Evolutionary conservation across 2,797 vertebrate species (phyloP).

Genomic region (Etheostoma perlongum): DNA sequence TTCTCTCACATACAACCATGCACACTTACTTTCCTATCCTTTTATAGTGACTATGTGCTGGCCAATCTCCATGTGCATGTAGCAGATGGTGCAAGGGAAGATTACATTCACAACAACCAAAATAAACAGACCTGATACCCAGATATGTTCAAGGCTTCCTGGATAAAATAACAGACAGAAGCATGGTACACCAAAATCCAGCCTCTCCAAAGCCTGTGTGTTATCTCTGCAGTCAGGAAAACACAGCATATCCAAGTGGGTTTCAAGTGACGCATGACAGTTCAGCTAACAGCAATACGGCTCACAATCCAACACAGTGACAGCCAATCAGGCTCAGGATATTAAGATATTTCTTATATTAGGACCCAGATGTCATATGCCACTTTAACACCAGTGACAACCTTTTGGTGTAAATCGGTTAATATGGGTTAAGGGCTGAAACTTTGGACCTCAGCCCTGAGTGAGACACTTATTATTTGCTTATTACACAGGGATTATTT

Average conservation of each 20-base stretch:
- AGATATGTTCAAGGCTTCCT: conserved; percentile 52
- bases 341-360: conserved; percentile 55
- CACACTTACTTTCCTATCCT: conserved; percentile 28
- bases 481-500: background rate
- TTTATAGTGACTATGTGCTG: conserved; percentile 28
- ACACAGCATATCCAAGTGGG: conserved; percentile 25
- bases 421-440: conserved; percentile 5
- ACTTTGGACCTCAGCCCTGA: background rate
- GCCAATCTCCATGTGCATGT: conserved; percentile 38
- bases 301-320: conserved; percentile 49
- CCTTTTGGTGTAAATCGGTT: conserved; percentile 40
- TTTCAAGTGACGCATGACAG: conserved; percentile 60
- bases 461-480: background rate
- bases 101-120: conserved; percentile 67
- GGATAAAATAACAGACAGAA: conserved; percentile 39
- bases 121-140: conserved; percentile 66
- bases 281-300: conserved; percentile 64
- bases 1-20: background rate
- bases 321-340: conserved; percentile 38
- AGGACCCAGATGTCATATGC: conserved; percentile 33
- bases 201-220: conserved; percentile 7
- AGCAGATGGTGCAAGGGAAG: conserved; percentile 65
- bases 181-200: conserved; percentile 15
- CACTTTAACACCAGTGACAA: conserved; percentile 40
- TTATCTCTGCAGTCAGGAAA: conserved; percentile 44